Evolutionary conservation across 1,140 invertebrate species (phyloP).

Genomic region (Hermetia illucens): DNA sequence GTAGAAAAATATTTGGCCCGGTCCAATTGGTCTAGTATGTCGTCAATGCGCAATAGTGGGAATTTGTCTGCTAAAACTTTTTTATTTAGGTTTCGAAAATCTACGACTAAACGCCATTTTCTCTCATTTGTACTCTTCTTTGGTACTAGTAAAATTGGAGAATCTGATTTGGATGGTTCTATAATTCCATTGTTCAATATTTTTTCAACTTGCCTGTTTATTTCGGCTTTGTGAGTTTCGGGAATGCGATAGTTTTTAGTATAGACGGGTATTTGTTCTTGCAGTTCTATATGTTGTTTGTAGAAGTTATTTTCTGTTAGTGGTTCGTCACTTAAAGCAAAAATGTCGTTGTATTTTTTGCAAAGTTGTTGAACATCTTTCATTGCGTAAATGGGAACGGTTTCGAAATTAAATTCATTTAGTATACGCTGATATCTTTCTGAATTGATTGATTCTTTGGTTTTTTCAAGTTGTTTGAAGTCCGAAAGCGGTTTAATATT

Average conservation of each 20-base stretch:
- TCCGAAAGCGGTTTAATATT: too few relatives aligned
- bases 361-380: too few relatives aligned
- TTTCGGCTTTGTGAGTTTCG: slow-evolving; percentile 12
- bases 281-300: slow-evolving; percentile 1
- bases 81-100: slow-evolving; percentile 16
- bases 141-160: slow-evolving; percentile 12
- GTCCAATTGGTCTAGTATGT: slow-evolving; percentile 24
- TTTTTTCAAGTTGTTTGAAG: too few relatives aligned
- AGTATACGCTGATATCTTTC: too few relatives aligned
- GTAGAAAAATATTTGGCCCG: slow-evolving; percentile 23
- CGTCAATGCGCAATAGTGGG: slow-evolving; percentile 33
- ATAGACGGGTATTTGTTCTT: slow-evolving; percentile 5
- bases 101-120: slow-evolving; percentile 13
- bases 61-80: slow-evolving; percentile 18
- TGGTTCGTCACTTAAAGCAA: neutral
- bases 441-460: too few relatives aligned
- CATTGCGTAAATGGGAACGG: too few relatives aligned
- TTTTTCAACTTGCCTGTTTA: slow-evolving; percentile 11
- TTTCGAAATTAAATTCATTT: too few relatives aligned
- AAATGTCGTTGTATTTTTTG: too few relatives aligned
- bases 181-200: slow-evolving; percentile 12
- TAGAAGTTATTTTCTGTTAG: slow-evolving; percentile 7
- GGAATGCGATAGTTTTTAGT: slow-evolving; percentile 8
- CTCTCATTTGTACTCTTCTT: slow-evolving; percentile 7
- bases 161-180: slow-evolving; percentile 8